Percentiles rank a stretch among this genome's conserved stretches.
Evolutionary conservation across 2,797 vertebrate genomes (phyloP).

Genomic region (Hemitrygon akajei): DNA sequence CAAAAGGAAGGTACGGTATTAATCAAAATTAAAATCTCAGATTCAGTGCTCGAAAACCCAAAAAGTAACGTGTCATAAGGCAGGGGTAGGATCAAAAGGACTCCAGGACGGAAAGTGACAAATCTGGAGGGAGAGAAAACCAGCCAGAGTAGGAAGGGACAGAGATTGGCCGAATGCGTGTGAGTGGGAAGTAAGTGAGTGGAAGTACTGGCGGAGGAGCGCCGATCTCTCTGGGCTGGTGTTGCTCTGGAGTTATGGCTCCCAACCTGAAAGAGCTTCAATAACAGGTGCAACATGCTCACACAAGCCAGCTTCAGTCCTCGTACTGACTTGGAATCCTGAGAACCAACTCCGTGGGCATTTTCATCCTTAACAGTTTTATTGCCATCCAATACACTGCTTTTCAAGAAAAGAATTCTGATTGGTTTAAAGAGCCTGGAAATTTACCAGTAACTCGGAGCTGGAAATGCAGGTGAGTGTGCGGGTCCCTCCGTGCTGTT

Average conservation of each 20-base stretch:
- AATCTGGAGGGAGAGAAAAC: neutral
- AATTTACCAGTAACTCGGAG: neutral
- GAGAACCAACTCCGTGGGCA: neutral
- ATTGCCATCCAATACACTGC: neutral
- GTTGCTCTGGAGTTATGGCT: conserved; percentile 14
- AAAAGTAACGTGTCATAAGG: neutral
- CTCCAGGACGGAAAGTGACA: neutral
- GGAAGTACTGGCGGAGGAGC: neutral
- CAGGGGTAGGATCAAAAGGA: neutral
- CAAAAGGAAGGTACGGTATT: too few species aligned
- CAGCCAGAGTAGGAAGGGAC: neutral
- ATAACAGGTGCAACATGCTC: conserved; percentile 35
- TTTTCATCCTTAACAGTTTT: neutral
- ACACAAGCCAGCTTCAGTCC: neutral
- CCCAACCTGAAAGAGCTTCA: conserved; percentile 26
- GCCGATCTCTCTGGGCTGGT: neutral
- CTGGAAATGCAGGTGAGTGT: conserved; percentile 34
- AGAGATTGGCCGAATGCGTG: neutral
- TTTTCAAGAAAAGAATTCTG: neutral
- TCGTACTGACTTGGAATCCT: neutral
- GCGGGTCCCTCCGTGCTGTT: neutral
- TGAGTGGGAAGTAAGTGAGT: neutral
- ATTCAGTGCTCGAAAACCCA: neutral
- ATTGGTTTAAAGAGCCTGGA: neutral
- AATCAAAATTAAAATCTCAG: neutral